Conservation (phyloP, 2,797 vertebrate genomes). For the Notolabrus celidotus region DNA sequence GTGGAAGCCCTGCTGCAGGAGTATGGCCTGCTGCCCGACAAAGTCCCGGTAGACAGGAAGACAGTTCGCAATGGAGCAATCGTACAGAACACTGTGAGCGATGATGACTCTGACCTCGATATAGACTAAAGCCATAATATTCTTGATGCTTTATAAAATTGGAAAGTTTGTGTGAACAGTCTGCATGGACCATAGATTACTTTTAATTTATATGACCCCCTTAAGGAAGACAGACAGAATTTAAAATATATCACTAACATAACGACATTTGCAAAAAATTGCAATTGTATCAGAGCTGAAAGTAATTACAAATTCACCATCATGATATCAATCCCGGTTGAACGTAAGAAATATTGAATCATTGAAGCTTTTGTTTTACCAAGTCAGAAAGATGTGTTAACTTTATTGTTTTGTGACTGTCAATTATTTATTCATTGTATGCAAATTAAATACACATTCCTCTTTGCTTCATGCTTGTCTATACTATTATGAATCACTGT, state of each 20-base stretch:
- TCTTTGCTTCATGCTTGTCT: slow-evolving; percentile 25
- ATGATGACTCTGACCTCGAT: slow-evolving; percentile 92
- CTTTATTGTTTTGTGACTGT: slow-evolving; percentile 34
- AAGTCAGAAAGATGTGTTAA: slow-evolving; percentile 33
- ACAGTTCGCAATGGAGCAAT: slow-evolving; percentile 88
- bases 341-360: slow-evolving; percentile 41
- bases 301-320: slow-evolving; percentile 32
- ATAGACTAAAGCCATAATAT: slow-evolving; percentile 88
- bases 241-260: slow-evolving; percentile 16
- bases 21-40: slow-evolving; percentile 95
- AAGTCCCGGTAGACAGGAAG: slow-evolving; percentile 83
- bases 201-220: slow-evolving; percentile 36
- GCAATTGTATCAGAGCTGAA: slow-evolving; percentile 9
- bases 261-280: slow-evolving; percentile 1
- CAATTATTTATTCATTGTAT: slow-evolving; percentile 69
- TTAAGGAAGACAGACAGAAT: slow-evolving; percentile 45
- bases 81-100: slow-evolving; percentile 86
- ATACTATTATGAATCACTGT: slow-evolving; percentile 32
- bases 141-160: slow-evolving; percentile 15
- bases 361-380: slow-evolving; percentile 25
- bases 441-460: slow-evolving; percentile 29
- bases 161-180: slow-evolving; percentile 26
- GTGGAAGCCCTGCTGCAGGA: slow-evolving; percentile 96
- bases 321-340: slow-evolving; percentile 40
- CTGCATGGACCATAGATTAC: slow-evolving; percentile 55